phyloP scores from a whole-genome alignment of 2,113 vertebrate species.

The Stomatorhinus ivindoensis region DNA sequence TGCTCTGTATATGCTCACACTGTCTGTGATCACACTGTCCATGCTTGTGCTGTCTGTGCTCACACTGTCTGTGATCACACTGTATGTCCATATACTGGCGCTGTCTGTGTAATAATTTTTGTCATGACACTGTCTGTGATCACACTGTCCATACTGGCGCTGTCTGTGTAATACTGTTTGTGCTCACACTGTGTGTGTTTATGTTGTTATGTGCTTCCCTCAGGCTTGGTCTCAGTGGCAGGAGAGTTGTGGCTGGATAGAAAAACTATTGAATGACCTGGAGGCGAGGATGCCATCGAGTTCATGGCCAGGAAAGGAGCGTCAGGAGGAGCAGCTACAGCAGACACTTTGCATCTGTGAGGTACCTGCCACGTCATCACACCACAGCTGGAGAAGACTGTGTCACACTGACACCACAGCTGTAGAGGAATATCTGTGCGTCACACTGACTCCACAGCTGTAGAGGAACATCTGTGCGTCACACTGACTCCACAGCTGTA shows the following conservation, averaged over 20 bases:
- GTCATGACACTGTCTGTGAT: not conserved
- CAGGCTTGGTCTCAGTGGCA: not conserved
- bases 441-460: not conserved
- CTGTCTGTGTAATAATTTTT: not conserved
- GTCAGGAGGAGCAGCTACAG: slow-evolving; percentile 57
- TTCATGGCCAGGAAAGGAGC: slow-evolving; percentile 59
- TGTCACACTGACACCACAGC: not conserved
- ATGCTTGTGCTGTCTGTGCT: not conserved
- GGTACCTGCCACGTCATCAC: slow-evolving; percentile 48
- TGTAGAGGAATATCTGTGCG: not conserved
- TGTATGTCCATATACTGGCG: not conserved
- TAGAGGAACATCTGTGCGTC: not conserved
- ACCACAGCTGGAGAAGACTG: not conserved
- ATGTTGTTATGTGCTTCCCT: not conserved
- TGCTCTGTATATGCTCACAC: not conserved
- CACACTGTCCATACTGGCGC: not conserved
- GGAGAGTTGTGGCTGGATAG: not conserved
- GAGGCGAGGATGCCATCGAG: slow-evolving; percentile 52
- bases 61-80: not conserved
- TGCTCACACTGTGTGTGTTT: not conserved
- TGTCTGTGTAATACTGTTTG: not conserved
- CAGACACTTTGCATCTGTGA: slow-evolving; percentile 61
- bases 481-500: not conserved
- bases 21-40: not conserved
- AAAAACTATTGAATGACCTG: slow-evolving; percentile 20